Evolutionary conservation across 35 echinoderm and acorn worm genomes (phyloP).

Genomic region (Eucidaris tribuloides): DNA sequence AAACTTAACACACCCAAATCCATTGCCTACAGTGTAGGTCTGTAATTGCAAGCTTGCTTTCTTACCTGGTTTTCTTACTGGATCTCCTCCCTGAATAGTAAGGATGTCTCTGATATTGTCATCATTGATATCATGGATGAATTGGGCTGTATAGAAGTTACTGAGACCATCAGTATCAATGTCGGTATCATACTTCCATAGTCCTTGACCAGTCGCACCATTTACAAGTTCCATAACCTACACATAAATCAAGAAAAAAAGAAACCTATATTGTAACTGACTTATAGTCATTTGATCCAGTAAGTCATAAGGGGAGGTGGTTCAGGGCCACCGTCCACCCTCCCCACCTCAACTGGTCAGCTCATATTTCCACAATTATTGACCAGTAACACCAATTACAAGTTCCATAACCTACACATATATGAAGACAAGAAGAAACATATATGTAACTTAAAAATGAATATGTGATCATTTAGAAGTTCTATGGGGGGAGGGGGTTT

Average conservation of each 20-base stretch:
- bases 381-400: neutral
- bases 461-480: too few relatives aligned
- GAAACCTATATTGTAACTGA: neutral
- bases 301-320: too few relatives aligned
- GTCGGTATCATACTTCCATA: conserved; percentile 72
- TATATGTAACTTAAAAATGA: too few relatives aligned
- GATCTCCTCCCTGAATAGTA: conserved; percentile 92
- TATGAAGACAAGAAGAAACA: too few relatives aligned
- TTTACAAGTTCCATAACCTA: conserved; percentile 74
- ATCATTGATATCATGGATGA: conserved; percentile 73
- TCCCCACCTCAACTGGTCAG: too few relatives aligned
- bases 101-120: conserved; percentile 78
- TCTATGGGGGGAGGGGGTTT: too few relatives aligned
- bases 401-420: neutral
- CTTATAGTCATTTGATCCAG: too few relatives aligned
- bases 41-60: too few relatives aligned
- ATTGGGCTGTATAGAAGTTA: conserved; percentile 92
- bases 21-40: too few relatives aligned
- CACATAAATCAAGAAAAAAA: conserved; percentile 6
- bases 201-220: conserved; percentile 51
- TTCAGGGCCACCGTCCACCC: too few relatives aligned
- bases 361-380: neutral
- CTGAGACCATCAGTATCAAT: conserved; percentile 51
- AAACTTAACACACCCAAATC: too few relatives aligned
- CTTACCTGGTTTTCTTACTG: conserved; percentile 76